Percentiles rank a stretch among this genome's conserved stretches.
phyloP scores from a whole-genome alignment of 2,113 vertebrate species.

The human (Homo sapiens) region GRCh38 chr15:89681001-89681500 shows the following conservation, averaged over 20 bases:
- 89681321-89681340: background rate
- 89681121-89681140: background rate
- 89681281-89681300: background rate
- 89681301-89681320: too few species aligned
- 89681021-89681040: too few species aligned
- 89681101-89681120: background rate
- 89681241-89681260: background rate
- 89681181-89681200: background rate
- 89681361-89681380: background rate
- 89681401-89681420: background rate
- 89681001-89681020: background rate
- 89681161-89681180: background rate
- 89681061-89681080: background rate
- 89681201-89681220: background rate
- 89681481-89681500: background rate
- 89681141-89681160: background rate
- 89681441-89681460: too few species aligned
- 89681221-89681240: fast-evolving
- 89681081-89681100: background rate
- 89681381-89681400: background rate
- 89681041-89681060: background rate
- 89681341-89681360: background rate
- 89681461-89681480: background rate
- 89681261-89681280: background rate
- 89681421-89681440: background rate